Percentiles rank a stretch among this genome's conserved stretches.
Evolutionary conservation across 2,797 vertebrate genomes (phyloP).

Genomic region (Coluber constrictor): DNA sequence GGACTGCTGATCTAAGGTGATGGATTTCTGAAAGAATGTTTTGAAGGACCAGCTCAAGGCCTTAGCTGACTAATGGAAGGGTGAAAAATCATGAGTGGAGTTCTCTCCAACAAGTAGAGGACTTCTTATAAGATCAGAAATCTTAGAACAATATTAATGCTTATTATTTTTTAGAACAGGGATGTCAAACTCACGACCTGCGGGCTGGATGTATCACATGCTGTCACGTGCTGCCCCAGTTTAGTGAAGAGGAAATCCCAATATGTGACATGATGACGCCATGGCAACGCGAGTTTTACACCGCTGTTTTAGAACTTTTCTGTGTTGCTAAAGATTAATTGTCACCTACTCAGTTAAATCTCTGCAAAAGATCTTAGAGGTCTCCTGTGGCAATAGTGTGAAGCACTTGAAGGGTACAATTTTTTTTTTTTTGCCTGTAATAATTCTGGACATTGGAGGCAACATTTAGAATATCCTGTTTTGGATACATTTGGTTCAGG

Average conservation of each 20-base stretch:
- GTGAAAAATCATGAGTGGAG: neutral
- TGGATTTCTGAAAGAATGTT: neutral
- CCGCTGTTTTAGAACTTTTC: neutral
- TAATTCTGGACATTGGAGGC: neutral
- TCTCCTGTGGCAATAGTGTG: neutral
- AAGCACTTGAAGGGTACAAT: neutral
- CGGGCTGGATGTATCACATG: no score
- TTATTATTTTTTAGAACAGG: neutral
- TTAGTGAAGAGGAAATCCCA: no score
- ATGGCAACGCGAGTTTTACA: no score
- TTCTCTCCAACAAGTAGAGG: neutral
- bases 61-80: neutral
- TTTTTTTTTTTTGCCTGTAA: neutral
- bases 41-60: neutral
- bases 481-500: neutral
- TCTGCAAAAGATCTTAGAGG: neutral
- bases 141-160: neutral
- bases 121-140: neutral
- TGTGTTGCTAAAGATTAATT: neutral
- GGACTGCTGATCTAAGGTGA: neutral
- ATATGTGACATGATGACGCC: accelerated
- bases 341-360: neutral
- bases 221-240: no score
- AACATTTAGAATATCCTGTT: neutral
- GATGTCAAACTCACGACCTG: no score